These are phyloP conservation scores for Pteropus alecto DNA, from an alignment of 2,113 vertebrate genomes.

Conservation along the genomic window DNA sequence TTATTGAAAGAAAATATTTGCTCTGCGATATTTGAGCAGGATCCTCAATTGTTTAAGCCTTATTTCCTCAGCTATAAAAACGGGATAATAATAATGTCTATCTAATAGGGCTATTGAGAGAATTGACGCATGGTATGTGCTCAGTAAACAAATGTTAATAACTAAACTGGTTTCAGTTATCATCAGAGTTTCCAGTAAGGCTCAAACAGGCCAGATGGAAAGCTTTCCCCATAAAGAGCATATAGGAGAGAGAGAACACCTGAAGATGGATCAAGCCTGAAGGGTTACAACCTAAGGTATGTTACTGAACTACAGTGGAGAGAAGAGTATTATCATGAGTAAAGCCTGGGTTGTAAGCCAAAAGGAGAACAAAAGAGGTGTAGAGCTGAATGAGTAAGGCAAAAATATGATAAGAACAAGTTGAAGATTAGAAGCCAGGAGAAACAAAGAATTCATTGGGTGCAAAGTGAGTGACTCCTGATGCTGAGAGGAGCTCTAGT, in stretches of 20 bases:
- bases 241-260: background rate
- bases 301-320: background rate
- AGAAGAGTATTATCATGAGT: background rate
- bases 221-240: background rate
- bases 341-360: background rate
- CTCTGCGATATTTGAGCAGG: background rate
- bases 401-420: background rate
- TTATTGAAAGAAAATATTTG: background rate
- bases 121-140: background rate
- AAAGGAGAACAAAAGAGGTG: background rate
- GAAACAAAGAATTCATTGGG: background rate
- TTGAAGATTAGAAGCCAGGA: background rate
- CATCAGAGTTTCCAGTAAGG: background rate
- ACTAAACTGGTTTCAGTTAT: background rate
- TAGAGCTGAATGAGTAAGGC: background rate
- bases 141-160: background rate
- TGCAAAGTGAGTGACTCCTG: background rate
- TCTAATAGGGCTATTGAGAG: background rate
- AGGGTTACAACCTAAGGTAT: background rate
- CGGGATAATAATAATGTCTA: background rate
- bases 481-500: background rate
- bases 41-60: background rate
- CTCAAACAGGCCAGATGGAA: background rate
- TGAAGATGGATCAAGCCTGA: background rate
- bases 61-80: background rate